phyloP scores from a whole-genome alignment of 1,140 invertebrate genomes.

The Nephila pilipes region DNA sequence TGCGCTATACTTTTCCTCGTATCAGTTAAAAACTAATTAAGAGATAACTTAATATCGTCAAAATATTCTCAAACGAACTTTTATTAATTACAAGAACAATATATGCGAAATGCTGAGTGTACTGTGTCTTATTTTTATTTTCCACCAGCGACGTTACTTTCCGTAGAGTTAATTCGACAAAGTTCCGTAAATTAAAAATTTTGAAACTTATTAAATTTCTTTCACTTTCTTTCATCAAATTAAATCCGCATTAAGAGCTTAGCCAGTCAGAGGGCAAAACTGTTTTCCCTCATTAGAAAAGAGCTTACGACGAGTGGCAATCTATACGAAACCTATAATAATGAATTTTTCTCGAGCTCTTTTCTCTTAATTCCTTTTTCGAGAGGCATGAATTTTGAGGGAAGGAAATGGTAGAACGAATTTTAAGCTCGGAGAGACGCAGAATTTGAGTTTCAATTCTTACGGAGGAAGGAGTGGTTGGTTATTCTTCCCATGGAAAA shows the following conservation, averaged over 20 bases:
- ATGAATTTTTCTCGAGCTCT: not conserved
- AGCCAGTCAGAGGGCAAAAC: not conserved
- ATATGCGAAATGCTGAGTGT: not conserved
- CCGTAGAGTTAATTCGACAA: not conserved
- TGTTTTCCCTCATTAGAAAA: not conserved
- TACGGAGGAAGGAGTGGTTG: not conserved
- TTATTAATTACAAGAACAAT: not conserved
- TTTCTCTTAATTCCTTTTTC: slow-evolving; percentile 9
- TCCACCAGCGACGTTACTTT: not conserved
- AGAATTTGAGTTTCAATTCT: not conserved
- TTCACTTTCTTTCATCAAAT: not conserved
- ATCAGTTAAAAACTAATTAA: not conserved
- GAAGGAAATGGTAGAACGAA: slow-evolving; percentile 8
- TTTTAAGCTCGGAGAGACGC: not conserved
- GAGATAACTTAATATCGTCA: not conserved
- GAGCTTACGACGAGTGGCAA: not conserved
- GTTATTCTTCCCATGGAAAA: not conserved
- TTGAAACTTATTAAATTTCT: not conserved
- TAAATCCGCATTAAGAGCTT: not conserved
- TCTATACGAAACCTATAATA: slow-evolving; percentile 32
- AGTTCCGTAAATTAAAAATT: not conserved
- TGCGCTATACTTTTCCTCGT: not conserved
- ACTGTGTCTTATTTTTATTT: not conserved
- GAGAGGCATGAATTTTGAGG: not conserved
- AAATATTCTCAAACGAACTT: not conserved